These are phyloP conservation scores for Urophycis tenuis DNA, from an alignment of 2,797 vertebrate genomes.

Conservation along the genomic window DNA sequence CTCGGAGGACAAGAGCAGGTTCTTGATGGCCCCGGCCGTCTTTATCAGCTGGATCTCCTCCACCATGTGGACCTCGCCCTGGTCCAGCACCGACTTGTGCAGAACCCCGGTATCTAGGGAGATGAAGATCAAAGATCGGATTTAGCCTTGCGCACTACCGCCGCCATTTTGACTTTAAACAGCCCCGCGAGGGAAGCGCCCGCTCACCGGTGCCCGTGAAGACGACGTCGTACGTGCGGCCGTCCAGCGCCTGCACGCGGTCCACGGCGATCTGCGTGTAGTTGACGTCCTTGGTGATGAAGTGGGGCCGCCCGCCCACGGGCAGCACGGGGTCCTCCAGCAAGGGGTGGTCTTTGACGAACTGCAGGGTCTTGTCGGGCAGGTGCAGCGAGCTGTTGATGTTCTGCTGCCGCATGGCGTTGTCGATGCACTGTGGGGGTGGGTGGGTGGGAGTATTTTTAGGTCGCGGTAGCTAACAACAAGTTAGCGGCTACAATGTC, in stretches of 20 bases:
- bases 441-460: background rate
- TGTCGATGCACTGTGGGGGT: slow-evolving; percentile 83
- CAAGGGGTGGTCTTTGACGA: slow-evolving; percentile 92
- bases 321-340: slow-evolving; percentile 90
- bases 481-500: no score
- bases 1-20: slow-evolving; percentile 80
- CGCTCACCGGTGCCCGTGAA: slow-evolving; percentile 85
- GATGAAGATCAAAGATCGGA: no score
- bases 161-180: no score
- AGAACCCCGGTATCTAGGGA: slow-evolving; percentile 81
- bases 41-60: slow-evolving; percentile 89
- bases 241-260: slow-evolving; percentile 79
- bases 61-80: slow-evolving; percentile 79
- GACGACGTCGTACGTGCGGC: slow-evolving; percentile 83
- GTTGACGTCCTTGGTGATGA: slow-evolving; percentile 84
- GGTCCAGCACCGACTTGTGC: slow-evolving; percentile 85
- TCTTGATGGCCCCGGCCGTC: slow-evolving; percentile 79
- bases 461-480: background rate
- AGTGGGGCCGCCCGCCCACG: slow-evolving; percentile 76
- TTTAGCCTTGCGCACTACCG: no score
- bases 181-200: no score
- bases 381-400: slow-evolving; percentile 83
- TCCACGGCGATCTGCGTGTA: slow-evolving; percentile 95
- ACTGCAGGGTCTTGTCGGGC: slow-evolving; percentile 93
- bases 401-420: slow-evolving; percentile 75